These are phyloP conservation scores for Marasmarcha lunaedactyla DNA, from an alignment of 2,888 invertebrate genomes.

Conservation along the genomic window DNA sequence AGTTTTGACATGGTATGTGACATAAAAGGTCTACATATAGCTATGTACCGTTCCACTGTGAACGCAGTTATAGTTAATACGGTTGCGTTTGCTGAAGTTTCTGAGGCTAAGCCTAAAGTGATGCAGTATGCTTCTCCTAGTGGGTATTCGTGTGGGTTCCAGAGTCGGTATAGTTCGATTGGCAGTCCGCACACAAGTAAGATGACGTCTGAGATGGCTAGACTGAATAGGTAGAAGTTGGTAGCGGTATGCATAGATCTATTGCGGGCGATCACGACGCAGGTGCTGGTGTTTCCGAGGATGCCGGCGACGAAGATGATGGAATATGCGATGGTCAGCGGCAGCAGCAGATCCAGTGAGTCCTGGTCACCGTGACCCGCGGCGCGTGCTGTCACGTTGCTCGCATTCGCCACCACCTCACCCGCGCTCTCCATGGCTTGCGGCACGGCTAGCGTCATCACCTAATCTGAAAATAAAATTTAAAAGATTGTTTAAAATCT, in stretches of 20 bases:
- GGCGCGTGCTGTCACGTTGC: conserved; percentile 31
- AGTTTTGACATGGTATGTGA: conserved; percentile 87
- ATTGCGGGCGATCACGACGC: conserved; percentile 81
- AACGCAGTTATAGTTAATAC: conserved; percentile 90
- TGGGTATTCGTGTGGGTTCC: conserved; percentile 80
- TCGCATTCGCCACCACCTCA: conserved; percentile 29
- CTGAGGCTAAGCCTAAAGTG: conserved; percentile 80
- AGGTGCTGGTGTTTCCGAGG: conserved; percentile 83
- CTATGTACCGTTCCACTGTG: conserved; percentile 89
- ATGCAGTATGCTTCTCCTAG: conserved; percentile 85
- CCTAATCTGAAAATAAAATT: conserved; percentile 34
- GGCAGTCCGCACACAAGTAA: conserved; percentile 83
- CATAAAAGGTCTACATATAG: conserved; percentile 87
- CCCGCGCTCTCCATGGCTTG: conserved; percentile 34
- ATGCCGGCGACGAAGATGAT: conserved; percentile 80
- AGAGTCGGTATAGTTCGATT: conserved; percentile 80
- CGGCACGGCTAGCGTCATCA: conserved; percentile 22
- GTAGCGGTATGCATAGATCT: conserved; percentile 87
- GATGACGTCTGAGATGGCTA: conserved; percentile 82
- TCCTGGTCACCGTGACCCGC: conserved; percentile 47
- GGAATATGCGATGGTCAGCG: conserved; percentile 76
- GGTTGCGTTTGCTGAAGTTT: conserved; percentile 88
- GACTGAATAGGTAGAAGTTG: conserved; percentile 84
- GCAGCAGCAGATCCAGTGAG: conserved; percentile 72
- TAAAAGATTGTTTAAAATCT: conserved; percentile 7